A percentile compares a stretch with the other conserved stretches of the same genome.
Evolutionary conservation across 2,113 vertebrate species (phyloP).

Genomic region (Brachypodius melanocephalos): DNA sequence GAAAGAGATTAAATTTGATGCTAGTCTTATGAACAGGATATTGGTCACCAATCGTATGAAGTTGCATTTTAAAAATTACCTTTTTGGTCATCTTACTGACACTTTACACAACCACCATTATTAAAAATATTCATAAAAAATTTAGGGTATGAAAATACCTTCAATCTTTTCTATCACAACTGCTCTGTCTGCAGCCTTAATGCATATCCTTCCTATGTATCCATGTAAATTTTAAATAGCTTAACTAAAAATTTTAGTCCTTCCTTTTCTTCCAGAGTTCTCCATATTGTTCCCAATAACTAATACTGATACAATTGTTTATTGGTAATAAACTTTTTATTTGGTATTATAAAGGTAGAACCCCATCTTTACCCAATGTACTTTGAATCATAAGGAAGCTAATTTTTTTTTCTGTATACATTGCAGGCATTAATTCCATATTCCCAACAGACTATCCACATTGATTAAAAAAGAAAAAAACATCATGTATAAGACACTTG

Average conservation of each 20-base stretch:
- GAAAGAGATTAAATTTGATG: background rate
- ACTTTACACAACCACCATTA: background rate
- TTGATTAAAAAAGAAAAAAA: background rate
- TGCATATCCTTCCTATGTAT: background rate
- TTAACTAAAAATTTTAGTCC: background rate
- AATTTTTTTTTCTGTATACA: background rate
- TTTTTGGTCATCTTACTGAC: background rate
- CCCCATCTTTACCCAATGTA: background rate
- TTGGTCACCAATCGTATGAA: background rate
- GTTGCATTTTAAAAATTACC: background rate
- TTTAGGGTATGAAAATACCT: background rate
- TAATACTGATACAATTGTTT: background rate
- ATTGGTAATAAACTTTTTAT: background rate
- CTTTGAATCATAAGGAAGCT: background rate
- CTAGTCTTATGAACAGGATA: background rate
- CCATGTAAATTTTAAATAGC: background rate
- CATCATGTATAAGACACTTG: background rate
- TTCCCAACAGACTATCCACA: background rate
- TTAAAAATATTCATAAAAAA: background rate
- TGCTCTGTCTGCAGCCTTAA: background rate
- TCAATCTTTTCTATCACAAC: background rate
- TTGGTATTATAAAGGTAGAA: background rate
- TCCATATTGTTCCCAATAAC: background rate
- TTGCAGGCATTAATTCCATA: background rate
- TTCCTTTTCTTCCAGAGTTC: background rate